phyloP scores from a whole-genome alignment of 2,797 vertebrate genomes.

The Tympanoctomys barrerae region DNA sequence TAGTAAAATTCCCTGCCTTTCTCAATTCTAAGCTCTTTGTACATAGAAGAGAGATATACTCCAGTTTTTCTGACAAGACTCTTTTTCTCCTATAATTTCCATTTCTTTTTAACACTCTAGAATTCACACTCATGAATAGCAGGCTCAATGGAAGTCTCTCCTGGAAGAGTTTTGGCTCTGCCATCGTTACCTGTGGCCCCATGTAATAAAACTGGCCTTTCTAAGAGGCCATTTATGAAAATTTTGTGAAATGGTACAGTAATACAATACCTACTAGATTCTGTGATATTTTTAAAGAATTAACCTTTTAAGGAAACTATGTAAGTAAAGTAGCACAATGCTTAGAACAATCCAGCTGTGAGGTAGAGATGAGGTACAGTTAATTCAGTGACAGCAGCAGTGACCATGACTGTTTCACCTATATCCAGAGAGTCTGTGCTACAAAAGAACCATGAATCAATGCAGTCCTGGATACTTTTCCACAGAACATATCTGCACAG shows the following conservation, averaged over 20 bases:
- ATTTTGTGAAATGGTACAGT: not conserved
- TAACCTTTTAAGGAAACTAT: not conserved
- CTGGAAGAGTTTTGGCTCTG: not conserved
- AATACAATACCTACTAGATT: not conserved
- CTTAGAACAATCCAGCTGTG: not conserved
- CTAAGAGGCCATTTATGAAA: too few species aligned
- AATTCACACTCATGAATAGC: constrained; percentile 17
- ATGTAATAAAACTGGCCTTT: not conserved
- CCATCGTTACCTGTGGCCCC: not conserved
- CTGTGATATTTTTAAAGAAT: constrained; percentile 23
- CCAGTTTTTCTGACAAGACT: not conserved
- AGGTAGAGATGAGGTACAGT: not conserved
- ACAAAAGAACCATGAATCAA: constrained; percentile 42
- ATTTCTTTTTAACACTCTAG: not conserved
- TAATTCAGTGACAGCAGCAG: not conserved
- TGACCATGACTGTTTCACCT: constrained; percentile 8
- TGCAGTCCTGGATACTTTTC: constrained; percentile 1
- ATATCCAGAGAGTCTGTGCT: not conserved
- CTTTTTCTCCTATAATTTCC: not conserved
- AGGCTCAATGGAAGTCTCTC: not conserved
- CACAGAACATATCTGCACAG: constrained; percentile 25
- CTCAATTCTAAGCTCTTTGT: not conserved
- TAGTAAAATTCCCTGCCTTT: constrained; percentile 22
- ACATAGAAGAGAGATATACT: not conserved
- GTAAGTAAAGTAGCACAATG: not conserved